Evolutionary conservation across 2,113 vertebrate species (phyloP).

Genomic region (Paradoxurus hermaphroditus): DNA sequence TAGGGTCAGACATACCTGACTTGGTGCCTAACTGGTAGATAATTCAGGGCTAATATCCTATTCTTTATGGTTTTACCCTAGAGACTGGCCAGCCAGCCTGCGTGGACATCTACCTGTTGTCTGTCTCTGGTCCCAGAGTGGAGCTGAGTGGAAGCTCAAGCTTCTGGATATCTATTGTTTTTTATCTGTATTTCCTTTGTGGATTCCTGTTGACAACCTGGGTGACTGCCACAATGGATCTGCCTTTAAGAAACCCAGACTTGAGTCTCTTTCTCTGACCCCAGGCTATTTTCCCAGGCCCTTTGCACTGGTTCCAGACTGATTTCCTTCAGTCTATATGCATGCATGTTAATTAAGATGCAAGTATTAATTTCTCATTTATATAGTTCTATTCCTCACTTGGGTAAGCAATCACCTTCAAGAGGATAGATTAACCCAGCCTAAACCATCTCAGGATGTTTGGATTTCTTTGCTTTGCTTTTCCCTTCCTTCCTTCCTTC

Average conservation of each 20-base stretch:
- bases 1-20: neutral
- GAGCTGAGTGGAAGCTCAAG: neutral
- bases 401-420: neutral
- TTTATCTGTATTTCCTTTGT: neutral
- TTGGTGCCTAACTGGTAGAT: neutral
- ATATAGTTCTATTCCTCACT: neutral
- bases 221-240: neutral
- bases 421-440: neutral
- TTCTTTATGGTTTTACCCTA: neutral
- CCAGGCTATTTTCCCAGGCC: too few relatives aligned
- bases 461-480: neutral
- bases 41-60: neutral
- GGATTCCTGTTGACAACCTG: neutral
- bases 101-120: neutral
- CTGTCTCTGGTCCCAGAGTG: neutral
- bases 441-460: neutral
- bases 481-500: too few relatives aligned
- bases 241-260: neutral
- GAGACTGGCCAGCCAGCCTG: neutral
- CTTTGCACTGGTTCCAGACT: neutral
- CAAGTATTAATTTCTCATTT: neutral
- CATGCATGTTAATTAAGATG: neutral
- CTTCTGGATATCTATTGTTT: neutral
- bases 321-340: neutral
- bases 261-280: neutral